phyloP scores from a whole-genome alignment of 2,113 vertebrate species.

The Cottus gobio region DNA sequence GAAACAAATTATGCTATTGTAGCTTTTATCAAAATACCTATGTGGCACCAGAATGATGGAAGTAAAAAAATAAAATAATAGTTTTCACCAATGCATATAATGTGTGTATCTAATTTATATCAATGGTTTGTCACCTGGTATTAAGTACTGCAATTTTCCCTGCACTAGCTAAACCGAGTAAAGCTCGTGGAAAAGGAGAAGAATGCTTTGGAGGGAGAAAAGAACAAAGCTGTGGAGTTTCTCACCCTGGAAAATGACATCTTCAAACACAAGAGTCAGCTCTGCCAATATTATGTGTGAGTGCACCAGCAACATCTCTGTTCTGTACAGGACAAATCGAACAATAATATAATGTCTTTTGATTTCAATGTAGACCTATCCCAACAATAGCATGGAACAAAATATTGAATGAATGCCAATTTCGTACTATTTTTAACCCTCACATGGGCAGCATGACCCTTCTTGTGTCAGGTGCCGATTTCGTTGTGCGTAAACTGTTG shows the following conservation, averaged over 20 bases:
- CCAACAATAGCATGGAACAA: background rate
- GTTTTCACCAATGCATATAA: background rate
- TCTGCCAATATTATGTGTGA: slow-evolving; percentile 95
- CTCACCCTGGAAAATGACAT: slow-evolving; percentile 93
- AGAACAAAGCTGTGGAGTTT: slow-evolving; percentile 94
- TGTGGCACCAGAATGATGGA: background rate
- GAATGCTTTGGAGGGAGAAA: slow-evolving; percentile 93
- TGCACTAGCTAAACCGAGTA: slow-evolving; percentile 91
- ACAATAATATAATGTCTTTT: background rate
- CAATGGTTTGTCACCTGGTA: slow-evolving; percentile 1
- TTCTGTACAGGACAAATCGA: slow-evolving; percentile 11
- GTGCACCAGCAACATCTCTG: slow-evolving; percentile 62
- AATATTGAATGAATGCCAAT: background rate
- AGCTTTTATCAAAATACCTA: background rate
- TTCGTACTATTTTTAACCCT: background rate
- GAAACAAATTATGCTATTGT: background rate
- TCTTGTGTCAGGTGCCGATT: background rate
- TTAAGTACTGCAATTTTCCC: slow-evolving; percentile 30
- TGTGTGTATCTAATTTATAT: background rate
- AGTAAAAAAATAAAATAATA: too few species aligned
- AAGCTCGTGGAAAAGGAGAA: slow-evolving; percentile 98
- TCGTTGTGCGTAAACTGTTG: background rate
- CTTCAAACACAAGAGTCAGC: slow-evolving; percentile 90
- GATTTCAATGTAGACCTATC: background rate
- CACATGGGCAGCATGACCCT: background rate